Evolutionary conservation across 2,113 vertebrate species (phyloP), one percentile per base, ranked within the genome.

Genomic region (Natator depressus): DNA sequence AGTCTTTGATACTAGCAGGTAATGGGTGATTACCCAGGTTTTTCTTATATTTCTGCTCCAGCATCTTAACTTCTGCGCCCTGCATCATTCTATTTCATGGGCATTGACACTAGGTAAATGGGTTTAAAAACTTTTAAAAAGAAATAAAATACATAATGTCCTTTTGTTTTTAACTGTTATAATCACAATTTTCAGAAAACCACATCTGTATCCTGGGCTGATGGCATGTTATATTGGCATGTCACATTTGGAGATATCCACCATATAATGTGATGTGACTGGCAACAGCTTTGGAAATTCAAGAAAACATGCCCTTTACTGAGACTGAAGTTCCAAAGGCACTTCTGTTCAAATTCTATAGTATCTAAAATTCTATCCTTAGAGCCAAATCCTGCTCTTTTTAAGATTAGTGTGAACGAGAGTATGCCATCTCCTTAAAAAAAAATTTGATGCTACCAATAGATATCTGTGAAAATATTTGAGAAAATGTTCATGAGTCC

Each of bases 11-110:
- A 95, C 88, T 94, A 96, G 89, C 80, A 95, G 90, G 96, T 96
- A 96, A 96, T 96, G 78, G 94, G 95, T 97, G 97, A 97, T 97
- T 96, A 96, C 92, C 93, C 78, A 93, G 88, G 59, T 89, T 96
- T 97, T 95, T 93, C 91, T 88, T 7, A 3, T 96, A 91, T 96
- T 97, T 97, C 86, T 95, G 57, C 93, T 97, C 81, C 59, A 87
- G 92, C 84, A 87, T 96, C 87, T 97, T 96, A 95, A 95, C 93
- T 83, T 96, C 90, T 95, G 89, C 57, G 94, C 82, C 72, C 91
- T 95, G 83, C 42, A 92, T 96, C 94, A 88, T 97, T 96, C 95
- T 95, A 19, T 90, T 96, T 97, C 93, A 97, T 95, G 80, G 88
- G 65, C 25, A 54, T 82, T 96, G 96, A 95, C 91, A 97, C 80